Evolutionary conservation across 1,140 invertebrate species (phyloP).

Genomic region (Cephus cinctus): DNA sequence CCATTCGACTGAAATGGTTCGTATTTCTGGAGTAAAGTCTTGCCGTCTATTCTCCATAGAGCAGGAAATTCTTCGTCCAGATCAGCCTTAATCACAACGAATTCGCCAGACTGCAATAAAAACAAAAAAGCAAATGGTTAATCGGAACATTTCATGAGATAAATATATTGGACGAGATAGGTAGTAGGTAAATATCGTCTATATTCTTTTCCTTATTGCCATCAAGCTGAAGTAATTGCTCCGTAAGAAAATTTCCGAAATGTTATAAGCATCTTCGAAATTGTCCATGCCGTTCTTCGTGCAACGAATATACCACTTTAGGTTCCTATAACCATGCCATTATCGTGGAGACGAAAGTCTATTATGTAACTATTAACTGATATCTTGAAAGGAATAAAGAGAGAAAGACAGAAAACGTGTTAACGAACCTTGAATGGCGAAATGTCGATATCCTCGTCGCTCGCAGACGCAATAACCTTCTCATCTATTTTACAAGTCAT

Average conservation of each 20-base stretch:
- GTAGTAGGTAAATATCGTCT: too few species aligned
- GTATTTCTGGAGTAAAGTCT: conserved; percentile 82
- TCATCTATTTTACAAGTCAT: conserved; percentile 40
- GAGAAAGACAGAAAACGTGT: conserved; percentile 10
- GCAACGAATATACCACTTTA: conserved; percentile 20
- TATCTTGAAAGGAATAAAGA: too few species aligned
- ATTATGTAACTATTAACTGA: too few species aligned
- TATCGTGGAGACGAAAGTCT: too few species aligned
- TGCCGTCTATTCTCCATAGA: conserved; percentile 86
- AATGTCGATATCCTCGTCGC: conserved; percentile 51
- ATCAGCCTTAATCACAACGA: conserved; percentile 79
- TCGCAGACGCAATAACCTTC: conserved; percentile 41
- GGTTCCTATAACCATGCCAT: not conserved
- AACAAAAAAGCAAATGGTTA: too few species aligned
- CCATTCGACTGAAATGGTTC: conserved; percentile 81
- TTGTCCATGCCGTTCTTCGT: conserved; percentile 39
- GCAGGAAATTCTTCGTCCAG: conserved; percentile 73
- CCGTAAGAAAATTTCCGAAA: too few species aligned
- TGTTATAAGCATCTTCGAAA: conserved; percentile 29
- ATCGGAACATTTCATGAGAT: too few species aligned
- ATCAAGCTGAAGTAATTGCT: too few species aligned
- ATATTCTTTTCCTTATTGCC: too few species aligned
- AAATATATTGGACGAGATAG: conserved; percentile 1
- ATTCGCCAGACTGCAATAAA: conserved; percentile 73
- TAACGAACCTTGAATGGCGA: conserved; percentile 48